Evolutionary conservation across 2,113 vertebrate species (phyloP).

Genomic region (Antidorcas marsupialis): DNA sequence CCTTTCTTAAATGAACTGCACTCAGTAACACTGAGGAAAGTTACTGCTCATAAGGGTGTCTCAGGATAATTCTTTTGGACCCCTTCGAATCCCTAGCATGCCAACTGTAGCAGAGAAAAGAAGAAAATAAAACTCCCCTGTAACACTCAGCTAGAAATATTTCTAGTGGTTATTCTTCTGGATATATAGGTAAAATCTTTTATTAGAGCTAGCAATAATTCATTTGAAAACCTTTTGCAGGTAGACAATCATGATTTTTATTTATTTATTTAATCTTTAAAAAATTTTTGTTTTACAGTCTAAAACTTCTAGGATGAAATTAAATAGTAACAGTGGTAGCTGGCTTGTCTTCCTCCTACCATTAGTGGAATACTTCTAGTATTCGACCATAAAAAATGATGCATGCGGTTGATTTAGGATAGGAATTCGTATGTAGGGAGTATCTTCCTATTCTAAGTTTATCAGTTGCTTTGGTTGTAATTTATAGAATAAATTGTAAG

Average conservation of each 20-base stretch:
- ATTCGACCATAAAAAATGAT: background rate
- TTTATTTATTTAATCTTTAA: background rate
- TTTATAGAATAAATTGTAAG: background rate
- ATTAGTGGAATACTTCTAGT: background rate
- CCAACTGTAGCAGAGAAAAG: background rate
- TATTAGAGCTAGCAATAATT: background rate
- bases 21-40: background rate
- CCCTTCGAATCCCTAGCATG: background rate
- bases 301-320: background rate
- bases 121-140: background rate
- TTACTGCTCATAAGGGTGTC: background rate
- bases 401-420: background rate
- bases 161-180: background rate
- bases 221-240: background rate
- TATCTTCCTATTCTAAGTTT: background rate
- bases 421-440: background rate
- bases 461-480: background rate
- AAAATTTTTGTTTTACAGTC: background rate
- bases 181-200: background rate
- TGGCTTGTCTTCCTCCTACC: background rate
- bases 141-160: background rate
- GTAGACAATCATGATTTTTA: background rate
- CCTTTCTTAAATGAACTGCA: background rate
- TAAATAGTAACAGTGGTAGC: background rate
- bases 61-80: background rate